These are phyloP conservation scores for Tenthredo distinguenda DNA, from an alignment of 2,888 invertebrate species.

Conservation along the genomic window DNA sequence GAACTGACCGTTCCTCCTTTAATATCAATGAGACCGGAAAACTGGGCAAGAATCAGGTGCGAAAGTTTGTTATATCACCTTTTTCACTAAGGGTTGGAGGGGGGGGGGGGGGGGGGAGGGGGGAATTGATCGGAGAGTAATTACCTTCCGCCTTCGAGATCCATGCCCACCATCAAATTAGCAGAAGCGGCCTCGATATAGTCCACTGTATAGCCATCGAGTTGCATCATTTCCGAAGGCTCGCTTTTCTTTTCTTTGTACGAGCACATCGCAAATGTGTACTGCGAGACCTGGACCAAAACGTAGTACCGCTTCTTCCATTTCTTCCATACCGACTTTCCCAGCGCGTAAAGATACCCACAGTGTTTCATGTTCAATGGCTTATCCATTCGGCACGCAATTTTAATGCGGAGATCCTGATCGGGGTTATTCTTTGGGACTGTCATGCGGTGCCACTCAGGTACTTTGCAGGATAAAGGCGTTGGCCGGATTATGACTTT, in stretches of 20 bases:
- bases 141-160: constrained; percentile 76
- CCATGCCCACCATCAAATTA: constrained; percentile 95
- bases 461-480: constrained; percentile 92
- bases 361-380: constrained; percentile 99
- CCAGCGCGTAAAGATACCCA: constrained; percentile 95
- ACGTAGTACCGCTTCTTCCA: constrained; percentile 99
- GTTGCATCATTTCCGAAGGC: constrained; percentile 99
- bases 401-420: constrained; percentile 97
- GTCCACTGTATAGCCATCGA: constrained; percentile 99
- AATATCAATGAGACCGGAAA: neutral
- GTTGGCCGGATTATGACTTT: constrained; percentile 94
- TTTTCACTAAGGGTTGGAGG: neutral
- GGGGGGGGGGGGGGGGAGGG: neutral
- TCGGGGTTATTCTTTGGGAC: constrained; percentile 97
- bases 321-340: constrained; percentile 99
- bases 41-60: neutral
- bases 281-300: constrained; percentile 99
- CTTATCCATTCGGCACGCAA: constrained; percentile 99
- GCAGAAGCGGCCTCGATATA: constrained; percentile 97
- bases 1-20: neutral
- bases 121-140: constrained; percentile 60
- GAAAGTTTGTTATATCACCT: neutral
- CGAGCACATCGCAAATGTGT: constrained; percentile 99
- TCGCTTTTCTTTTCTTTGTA: constrained; percentile 99
- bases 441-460: constrained; percentile 99